Base-by-base conservation (phyloP, 2,888 invertebrate species). In the Dendrolimus pini region DNA sequence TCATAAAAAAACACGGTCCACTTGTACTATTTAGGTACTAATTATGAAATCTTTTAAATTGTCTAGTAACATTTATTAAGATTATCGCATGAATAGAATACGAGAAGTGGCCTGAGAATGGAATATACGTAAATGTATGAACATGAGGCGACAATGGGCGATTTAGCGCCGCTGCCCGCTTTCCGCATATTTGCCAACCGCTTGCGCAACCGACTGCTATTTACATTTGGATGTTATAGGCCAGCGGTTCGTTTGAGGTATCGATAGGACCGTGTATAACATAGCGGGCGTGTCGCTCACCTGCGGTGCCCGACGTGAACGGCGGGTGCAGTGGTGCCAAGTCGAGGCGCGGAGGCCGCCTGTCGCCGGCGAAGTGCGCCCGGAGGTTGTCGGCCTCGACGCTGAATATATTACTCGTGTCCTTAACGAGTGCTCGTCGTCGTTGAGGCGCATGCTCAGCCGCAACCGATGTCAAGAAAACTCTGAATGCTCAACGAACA, bases 301-400 rank as follows among this genome's bases (percentile, higher is more conserved):
- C 55, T 55, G 42, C 61, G 61, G 42, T 58, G 56, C 63, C 57
- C 60, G 62, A 59, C 63, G 56, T 62, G 62, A 60, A 57, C 60
- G 41, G 55, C 55, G 47, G 52, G 9, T 10, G 52, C 10, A 10
- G 52, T 47, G 57, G 55, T 61, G 53, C 42, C 55, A 42, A 41
- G 42, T 12, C 53, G 54, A 41, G 13, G 14, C 9, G n/a, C 41
- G 14, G 41, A 13, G 41, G 9, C 47, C 47, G 9, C 9, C 47
- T 9, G 2, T 47, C 47, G 12, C 47, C 47, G 47, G 47, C 7
- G 47, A 12, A 47, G 47, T 47, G 47, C 9, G 30, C 30, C 30
- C 47, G 47, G 9, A 9, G 47, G 47, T 12, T 0, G 30, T 3
- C 47, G 12, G 47, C 47, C 47, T 47, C 47, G 6, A 47, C 7